These are phyloP conservation scores for Cerceris ruficornis DNA, from an alignment of 2,888 invertebrate genomes.

Conservation along the genomic window DNA sequence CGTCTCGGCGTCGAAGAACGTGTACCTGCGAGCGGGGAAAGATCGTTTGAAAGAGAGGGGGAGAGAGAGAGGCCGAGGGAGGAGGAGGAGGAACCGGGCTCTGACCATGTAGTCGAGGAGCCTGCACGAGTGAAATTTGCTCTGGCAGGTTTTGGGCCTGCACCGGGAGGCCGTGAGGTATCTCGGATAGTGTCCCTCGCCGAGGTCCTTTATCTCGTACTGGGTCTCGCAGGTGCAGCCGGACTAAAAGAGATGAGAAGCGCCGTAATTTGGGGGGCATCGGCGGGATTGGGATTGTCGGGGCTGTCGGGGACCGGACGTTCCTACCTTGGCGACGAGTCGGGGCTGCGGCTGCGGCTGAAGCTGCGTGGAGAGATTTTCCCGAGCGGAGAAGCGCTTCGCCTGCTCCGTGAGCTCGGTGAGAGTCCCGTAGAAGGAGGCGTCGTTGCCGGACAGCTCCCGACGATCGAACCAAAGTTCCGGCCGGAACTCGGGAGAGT, in stretches of 20 bases:
- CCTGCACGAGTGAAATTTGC: constrained; percentile 67
- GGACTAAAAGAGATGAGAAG: constrained; percentile 40
- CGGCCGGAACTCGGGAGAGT: too few relatives aligned
- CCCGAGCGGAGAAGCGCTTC: constrained; percentile 7
- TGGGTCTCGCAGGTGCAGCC: constrained; percentile 69
- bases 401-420: neutral
- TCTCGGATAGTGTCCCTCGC: constrained; percentile 70
- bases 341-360: constrained; percentile 28
- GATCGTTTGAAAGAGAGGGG: neutral
- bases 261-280: constrained; percentile 5
- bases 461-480: too few relatives aligned
- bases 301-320: neutral
- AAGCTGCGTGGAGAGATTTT: constrained; percentile 3
- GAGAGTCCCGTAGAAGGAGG: neutral
- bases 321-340: constrained; percentile 43
- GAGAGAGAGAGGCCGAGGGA: neutral
- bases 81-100: neutral
- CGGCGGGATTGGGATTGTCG: neutral
- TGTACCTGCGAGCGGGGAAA: constrained; percentile 59
- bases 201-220: constrained; percentile 67
- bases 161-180: constrained; percentile 68
- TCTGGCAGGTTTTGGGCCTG: constrained; percentile 59
- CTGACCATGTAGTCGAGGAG: constrained; percentile 68
- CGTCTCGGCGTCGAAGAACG: constrained; percentile 65
- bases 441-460: neutral